Conservation (phyloP, 2,797 vertebrate species). For the Salarias fasciatus region DNA sequence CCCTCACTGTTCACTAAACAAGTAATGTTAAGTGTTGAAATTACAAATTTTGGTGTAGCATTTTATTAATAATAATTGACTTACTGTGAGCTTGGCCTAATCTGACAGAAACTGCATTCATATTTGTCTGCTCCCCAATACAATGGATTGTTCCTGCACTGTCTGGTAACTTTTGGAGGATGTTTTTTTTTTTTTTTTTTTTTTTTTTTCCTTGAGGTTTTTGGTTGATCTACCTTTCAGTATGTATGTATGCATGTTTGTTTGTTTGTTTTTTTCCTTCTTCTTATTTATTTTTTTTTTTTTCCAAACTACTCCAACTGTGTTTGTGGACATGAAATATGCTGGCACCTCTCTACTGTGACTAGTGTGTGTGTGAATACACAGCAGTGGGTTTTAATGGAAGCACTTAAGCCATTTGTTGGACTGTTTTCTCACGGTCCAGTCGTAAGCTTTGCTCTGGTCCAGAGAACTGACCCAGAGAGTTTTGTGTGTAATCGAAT, state of each 20-base stretch:
- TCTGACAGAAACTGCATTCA: slow-evolving; percentile 52
- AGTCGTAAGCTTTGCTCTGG: slow-evolving; percentile 62
- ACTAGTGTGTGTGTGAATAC: slow-evolving; percentile 53
- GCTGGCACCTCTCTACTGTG: slow-evolving; percentile 70
- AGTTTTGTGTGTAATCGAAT: slow-evolving; percentile 65
- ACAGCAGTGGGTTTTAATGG: slow-evolving; percentile 52
- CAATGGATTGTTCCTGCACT: slow-evolving; percentile 60
- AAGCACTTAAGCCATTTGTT: slow-evolving; percentile 76
- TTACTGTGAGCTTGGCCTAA: slow-evolving; percentile 65
- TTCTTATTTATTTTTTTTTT: slow-evolving; percentile 11
- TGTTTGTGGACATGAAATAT: slow-evolving; percentile 58
- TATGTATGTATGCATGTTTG: slow-evolving; percentile 39
- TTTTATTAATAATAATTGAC: slow-evolving; percentile 65
- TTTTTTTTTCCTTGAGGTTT: not conserved
- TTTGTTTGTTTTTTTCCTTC: slow-evolving; percentile 13
- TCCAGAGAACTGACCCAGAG: slow-evolving; percentile 46
- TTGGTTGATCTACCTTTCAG: slow-evolving; percentile 12
- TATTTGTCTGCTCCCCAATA: slow-evolving; percentile 36
- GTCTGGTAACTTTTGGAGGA: slow-evolving; percentile 35
- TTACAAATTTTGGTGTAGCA: slow-evolving; percentile 42
- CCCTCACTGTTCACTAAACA: slow-evolving; percentile 51
- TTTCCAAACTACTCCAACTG: slow-evolving; percentile 8
- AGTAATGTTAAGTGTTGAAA: slow-evolving; percentile 54
- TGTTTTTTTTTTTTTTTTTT: not conserved
- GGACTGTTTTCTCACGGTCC: slow-evolving; percentile 67